Conservation (phyloP, 2,113 vertebrate species). For the Sinocyclocheilus grahami region DNA sequence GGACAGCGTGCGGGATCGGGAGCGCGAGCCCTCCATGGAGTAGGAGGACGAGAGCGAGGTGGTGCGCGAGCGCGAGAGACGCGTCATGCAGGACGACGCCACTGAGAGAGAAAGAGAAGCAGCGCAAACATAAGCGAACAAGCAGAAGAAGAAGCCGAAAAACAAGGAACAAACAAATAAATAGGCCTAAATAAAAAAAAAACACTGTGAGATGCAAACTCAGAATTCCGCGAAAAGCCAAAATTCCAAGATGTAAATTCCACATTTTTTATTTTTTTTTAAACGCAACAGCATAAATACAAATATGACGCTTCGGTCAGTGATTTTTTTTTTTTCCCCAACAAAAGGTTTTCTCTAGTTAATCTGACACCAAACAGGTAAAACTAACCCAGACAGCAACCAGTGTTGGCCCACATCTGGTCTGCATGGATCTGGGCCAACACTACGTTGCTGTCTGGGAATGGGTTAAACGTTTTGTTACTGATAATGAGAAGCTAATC, state of each 20-base stretch:
- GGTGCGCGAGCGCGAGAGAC: conserved; percentile 89
- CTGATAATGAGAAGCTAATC: neutral
- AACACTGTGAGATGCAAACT: too few species aligned
- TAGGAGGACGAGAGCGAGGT: conserved; percentile 88
- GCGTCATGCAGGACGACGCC: conserved; percentile 92
- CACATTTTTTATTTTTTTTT: too few species aligned
- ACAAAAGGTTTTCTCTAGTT: neutral
- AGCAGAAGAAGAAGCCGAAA: neutral
- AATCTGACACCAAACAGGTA: neutral
- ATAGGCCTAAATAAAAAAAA: too few species aligned
- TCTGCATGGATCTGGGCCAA: too few species aligned
- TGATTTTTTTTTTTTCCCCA: too few species aligned
- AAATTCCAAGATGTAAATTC: too few species aligned
- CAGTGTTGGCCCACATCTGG: too few species aligned
- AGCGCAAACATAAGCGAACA: neutral
- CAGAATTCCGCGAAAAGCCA: too few species aligned
- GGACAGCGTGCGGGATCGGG: conserved; percentile 85
- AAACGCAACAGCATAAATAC: neutral
- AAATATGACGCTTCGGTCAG: neutral
- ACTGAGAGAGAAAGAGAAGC: conserved; percentile 69
- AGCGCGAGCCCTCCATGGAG: conserved; percentile 84
- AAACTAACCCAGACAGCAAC: neutral
- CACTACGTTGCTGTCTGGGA: too few species aligned
- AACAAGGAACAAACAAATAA: too few species aligned
- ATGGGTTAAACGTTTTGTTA: neutral